phyloP scores from a whole-genome alignment of 2,113 vertebrate species.

The Eulemur rufifrons region DNA sequence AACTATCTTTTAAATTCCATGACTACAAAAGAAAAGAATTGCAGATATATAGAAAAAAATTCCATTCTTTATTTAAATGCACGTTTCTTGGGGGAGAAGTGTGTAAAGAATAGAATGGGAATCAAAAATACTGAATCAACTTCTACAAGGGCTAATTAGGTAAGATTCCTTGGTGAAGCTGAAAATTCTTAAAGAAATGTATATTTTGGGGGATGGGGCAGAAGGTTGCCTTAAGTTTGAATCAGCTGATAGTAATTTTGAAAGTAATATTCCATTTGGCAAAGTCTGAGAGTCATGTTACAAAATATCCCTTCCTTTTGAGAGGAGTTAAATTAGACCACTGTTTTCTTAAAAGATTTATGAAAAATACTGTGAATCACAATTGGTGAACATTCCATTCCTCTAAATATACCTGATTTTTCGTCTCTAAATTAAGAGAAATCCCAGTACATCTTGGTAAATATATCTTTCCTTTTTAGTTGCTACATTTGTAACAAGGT shows the following conservation, averaged over 20 bases:
- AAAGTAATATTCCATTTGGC: not conserved
- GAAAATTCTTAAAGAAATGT: conserved; percentile 23
- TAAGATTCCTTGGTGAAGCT: not conserved
- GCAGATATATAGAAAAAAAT: not conserved
- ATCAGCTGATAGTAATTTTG: not conserved
- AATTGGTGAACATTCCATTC: conserved; percentile 24
- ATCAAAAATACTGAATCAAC: not conserved
- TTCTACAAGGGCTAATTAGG: not conserved
- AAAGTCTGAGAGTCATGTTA: not conserved
- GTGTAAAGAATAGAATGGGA: not conserved
- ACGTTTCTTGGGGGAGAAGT: not conserved
- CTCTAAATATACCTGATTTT: not conserved
- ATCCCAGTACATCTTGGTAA: not conserved
- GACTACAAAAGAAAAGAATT: not conserved
- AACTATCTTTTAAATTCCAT: conserved; percentile 32
- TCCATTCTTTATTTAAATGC: not conserved
- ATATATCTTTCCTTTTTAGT: not conserved
- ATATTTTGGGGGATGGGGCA: not conserved
- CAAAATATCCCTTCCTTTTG: not conserved
- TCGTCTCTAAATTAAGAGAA: conserved; percentile 23
- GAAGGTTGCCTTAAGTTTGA: not conserved
- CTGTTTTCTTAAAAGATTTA: conserved; percentile 19
- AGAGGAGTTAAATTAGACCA: not conserved
- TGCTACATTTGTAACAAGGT: conserved; percentile 12
- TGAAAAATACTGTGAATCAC: not conserved